These are phyloP conservation scores for Phalera bucephala DNA, from an alignment of 2,888 invertebrate genomes.

Conservation along the genomic window DNA sequence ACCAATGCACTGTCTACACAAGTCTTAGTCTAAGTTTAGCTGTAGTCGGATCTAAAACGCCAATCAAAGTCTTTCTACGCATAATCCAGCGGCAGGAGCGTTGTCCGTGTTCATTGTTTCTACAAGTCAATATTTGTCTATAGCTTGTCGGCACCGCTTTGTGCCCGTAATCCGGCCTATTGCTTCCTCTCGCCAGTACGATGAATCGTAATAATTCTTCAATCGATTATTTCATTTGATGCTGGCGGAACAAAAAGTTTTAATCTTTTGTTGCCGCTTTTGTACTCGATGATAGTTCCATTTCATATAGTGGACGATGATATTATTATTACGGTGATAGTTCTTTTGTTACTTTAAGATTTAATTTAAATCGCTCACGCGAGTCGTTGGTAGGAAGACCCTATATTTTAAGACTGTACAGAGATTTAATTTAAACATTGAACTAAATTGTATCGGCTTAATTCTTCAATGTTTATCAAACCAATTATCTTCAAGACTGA, in stretches of 20 bases:
- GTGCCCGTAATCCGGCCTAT: constrained; percentile 68
- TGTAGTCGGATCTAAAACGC: constrained; percentile 45
- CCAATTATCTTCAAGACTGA: too few species aligned
- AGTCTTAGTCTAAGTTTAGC: too few species aligned
- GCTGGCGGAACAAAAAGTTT: constrained; percentile 60
- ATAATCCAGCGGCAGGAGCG: constrained; percentile 47
- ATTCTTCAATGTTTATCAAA: too few species aligned
- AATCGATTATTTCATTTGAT: constrained; percentile 75
- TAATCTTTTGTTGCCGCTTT: constrained; percentile 62
- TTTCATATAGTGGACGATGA: constrained; percentile 39
- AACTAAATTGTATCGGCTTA: too few species aligned
- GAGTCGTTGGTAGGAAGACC: too few species aligned
- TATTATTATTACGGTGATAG: constrained; percentile 49
- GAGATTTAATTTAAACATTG: constrained; percentile 11
- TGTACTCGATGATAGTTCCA: constrained; percentile 54
- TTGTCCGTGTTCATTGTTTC: constrained; percentile 64
- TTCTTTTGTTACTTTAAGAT: constrained; percentile 50
- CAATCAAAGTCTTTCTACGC: constrained; percentile 62
- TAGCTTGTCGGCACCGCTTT: constrained; percentile 70
- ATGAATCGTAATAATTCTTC: constrained; percentile 78
- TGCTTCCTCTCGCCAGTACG: constrained; percentile 67
- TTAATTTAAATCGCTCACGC: constrained; percentile 14
- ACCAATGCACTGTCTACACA: too few species aligned
- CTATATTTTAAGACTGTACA: too few species aligned
- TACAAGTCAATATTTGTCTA: constrained; percentile 82